A percentile compares a stretch with the other conserved stretches of the same genome.
Conservation (phyloP, 2,888 invertebrate species). For the Drosophila imparisetae region DNA sequence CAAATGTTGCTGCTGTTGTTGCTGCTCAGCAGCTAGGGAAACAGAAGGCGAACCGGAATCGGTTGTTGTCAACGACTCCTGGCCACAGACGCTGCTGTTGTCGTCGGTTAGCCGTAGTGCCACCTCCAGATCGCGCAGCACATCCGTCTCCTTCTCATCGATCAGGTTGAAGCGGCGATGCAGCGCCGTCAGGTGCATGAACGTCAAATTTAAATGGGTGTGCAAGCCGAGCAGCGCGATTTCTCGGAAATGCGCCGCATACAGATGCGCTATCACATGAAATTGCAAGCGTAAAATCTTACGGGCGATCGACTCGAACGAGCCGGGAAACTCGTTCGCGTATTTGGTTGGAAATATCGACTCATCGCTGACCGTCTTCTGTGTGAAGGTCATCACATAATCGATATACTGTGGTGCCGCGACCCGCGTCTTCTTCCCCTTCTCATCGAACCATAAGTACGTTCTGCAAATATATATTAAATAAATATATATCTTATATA, state of each 20-base stretch:
- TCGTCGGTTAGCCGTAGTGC: slow-evolving; percentile 89
- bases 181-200: slow-evolving; percentile 96
- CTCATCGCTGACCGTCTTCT: slow-evolving; percentile 98
- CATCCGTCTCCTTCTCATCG: slow-evolving; percentile 98
- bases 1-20: slow-evolving; percentile 34
- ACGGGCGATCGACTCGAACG: slow-evolving; percentile 97
- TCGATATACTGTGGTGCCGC: slow-evolving; percentile 99
- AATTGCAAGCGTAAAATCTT: slow-evolving; percentile 98
- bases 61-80: slow-evolving; percentile 32
- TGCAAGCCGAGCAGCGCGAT: slow-evolving; percentile 96
- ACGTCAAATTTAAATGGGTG: slow-evolving; percentile 98
- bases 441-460: slow-evolving; percentile 99
- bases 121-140: slow-evolving; percentile 95
- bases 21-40: slow-evolving; percentile 36
- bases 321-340: slow-evolving; percentile 96
- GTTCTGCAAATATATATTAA: slow-evolving; percentile 87
- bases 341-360: slow-evolving; percentile 99
- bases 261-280: slow-evolving; percentile 99
- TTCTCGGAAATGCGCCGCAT: slow-evolving; percentile 98
- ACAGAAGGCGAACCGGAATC: slow-evolving; percentile 33
- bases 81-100: slow-evolving; percentile 75
- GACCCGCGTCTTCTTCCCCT: slow-evolving; percentile 98
- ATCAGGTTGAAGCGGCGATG: slow-evolving; percentile 95
- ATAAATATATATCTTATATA: background rate
- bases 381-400: slow-evolving; percentile 99